A percentile compares a stretch with the other conserved stretches of the same genome.
Evolutionary conservation across 2,113 vertebrate species (phyloP).

Genomic region (Microcebus tavaratra): DNA sequence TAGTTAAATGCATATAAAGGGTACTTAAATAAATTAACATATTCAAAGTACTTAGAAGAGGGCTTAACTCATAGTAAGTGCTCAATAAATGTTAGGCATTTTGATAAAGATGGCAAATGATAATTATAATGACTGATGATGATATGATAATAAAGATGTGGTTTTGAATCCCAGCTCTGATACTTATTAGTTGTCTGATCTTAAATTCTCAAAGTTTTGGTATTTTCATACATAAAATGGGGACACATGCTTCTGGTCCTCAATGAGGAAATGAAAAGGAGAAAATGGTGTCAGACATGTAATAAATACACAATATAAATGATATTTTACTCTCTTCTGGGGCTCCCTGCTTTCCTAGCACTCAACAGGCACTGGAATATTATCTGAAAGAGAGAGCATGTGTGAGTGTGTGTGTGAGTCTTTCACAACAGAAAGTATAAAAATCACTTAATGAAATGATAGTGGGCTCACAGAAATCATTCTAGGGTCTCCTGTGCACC

Average conservation of each 20-base stretch:
- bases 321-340: neutral
- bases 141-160: neutral
- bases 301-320: constrained; percentile 5
- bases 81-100: constrained; percentile 22
- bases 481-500: neutral
- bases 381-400: neutral
- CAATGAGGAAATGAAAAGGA: neutral
- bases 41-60: neutral
- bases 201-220: neutral
- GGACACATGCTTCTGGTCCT: neutral
- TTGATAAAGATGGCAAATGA: neutral
- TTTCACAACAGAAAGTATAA: neutral
- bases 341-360: neutral
- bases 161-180: neutral
- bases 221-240: constrained; percentile 16
- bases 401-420: neutral
- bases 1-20: neutral
- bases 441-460: constrained; percentile 47
- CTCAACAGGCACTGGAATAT: neutral
- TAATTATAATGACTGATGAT: neutral
- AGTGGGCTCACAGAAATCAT: neutral
- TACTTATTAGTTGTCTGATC: neutral
- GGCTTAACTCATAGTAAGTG: neutral
- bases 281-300: neutral
- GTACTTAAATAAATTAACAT: neutral